Evolutionary conservation across 2,888 invertebrate genomes (phyloP), one percentile per base, ranked within the genome.

Genomic region (Torymus texanus): DNA sequence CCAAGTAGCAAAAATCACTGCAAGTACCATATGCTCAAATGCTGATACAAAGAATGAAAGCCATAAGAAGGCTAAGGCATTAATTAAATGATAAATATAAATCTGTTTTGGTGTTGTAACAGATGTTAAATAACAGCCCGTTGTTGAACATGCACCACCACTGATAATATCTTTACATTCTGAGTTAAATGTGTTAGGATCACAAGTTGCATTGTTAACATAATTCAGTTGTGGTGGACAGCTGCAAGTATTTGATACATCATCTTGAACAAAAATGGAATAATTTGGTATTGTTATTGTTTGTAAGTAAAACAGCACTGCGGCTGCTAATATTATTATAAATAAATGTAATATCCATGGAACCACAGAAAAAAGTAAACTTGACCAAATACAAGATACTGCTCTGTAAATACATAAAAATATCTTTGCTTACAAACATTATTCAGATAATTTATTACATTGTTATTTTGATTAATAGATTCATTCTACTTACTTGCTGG

Each of bases 41-140:
- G 97, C 97, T 18, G 96, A 94, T 71, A 97, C 93, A 89, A 98
- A 99, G 91, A 97, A 97, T 87, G 95, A 92, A 51, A 95, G 90
- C 99, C 98, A 99, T 86, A 98, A 95, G 88, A 96, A 94, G 0
- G 94, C 97, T 85, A 97, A 93, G 1, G 95, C 90, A 87, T 97
- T 97, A 83, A 93, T 92, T 71, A 92, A 87, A 75, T 94, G 93
- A 66, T 92, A 90, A 84, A 90, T 92, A 1, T 87, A 85, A 24
- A 91, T 87, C 78, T 90, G 83, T 51, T 89, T 85, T 0, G 93
- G 93, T 84, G 92, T 93, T 24, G 93, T 91, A 29, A 94, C 92
- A 61, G 92, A 91, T 0, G 92, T 87, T 95, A 96, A 18, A 91
- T 91, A 5, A 93, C 94, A 59, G 88, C 85, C 0, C 84, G 83